phyloP scores from a whole-genome alignment of 1,140 invertebrate genomes.

The Brachionus angularis region DNA sequence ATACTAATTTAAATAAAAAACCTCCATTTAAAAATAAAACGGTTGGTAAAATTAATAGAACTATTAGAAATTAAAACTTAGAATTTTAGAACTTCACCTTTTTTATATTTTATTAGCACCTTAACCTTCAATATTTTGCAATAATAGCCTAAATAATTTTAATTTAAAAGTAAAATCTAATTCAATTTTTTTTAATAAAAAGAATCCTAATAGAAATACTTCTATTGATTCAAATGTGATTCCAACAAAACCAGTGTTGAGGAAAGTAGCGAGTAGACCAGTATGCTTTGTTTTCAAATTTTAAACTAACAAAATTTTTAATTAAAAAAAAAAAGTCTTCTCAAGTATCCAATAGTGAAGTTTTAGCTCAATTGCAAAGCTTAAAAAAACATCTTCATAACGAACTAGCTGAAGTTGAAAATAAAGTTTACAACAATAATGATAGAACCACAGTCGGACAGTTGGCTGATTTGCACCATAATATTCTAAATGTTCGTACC shows the following conservation, averaged over 20 bases:
- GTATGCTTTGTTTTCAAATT: neutral
- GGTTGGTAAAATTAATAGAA: too few species aligned
- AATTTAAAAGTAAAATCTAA: too few species aligned
- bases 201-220: constrained; percentile 3
- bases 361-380: constrained; percentile 8
- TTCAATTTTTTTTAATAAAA: neutral
- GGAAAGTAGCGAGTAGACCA: constrained; percentile 11
- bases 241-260: constrained; percentile 18
- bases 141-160: too few species aligned
- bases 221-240: neutral
- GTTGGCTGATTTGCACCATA: constrained; percentile 10
- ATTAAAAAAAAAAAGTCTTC: neutral
- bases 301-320: neutral
- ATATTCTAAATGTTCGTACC: constrained; percentile 22
- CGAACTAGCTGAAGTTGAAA: constrained; percentile 33
- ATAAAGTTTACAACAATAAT: constrained; percentile 21
- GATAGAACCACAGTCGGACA: constrained; percentile 20
- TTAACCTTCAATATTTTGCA: too few species aligned
- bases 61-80: too few species aligned
- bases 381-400: constrained; percentile 39
- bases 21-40: neutral
- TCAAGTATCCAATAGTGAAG: constrained; percentile 34
- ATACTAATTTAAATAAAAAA: constrained; percentile 2
- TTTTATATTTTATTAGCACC: neutral
- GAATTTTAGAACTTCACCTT: neutral